phyloP scores from a whole-genome alignment of 1,140 invertebrate genomes.

The Hypothenemus hampei region DNA sequence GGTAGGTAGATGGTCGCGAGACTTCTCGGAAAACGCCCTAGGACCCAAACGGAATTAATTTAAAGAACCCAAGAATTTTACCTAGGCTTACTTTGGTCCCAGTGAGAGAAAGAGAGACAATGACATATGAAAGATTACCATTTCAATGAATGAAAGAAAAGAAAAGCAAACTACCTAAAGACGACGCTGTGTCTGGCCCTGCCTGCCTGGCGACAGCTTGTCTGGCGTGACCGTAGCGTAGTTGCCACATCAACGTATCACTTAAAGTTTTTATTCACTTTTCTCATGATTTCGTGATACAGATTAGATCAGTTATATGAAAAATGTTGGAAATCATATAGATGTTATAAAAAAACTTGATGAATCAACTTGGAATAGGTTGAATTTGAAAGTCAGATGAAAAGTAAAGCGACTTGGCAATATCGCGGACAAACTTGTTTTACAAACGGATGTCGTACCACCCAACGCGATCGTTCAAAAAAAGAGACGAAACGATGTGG shows the following conservation, averaged over 20 bases:
- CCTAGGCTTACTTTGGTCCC: neutral
- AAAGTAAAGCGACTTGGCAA: slow-evolving; percentile 45
- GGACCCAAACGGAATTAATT: neutral
- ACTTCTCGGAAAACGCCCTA: neutral
- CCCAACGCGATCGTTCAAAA: slow-evolving; percentile 32
- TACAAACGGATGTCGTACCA: slow-evolving; percentile 58
- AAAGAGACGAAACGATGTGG: slow-evolving; percentile 25
- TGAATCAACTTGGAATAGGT: slow-evolving; percentile 1
- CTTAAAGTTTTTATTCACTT: slow-evolving; percentile 25
- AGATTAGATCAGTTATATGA: neutral
- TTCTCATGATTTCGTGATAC: slow-evolving; percentile 3
- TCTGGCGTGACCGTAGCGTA: slow-evolving; percentile 69
- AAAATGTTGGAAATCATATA: neutral
- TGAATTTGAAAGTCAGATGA: slow-evolving; percentile 24
- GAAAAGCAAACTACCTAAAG: slow-evolving; percentile 48
- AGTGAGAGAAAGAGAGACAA: slow-evolving; percentile 2
- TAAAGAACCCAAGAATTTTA: slow-evolving; percentile 2
- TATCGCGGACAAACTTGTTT: slow-evolving; percentile 58
- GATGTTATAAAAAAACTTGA: too few relatives aligned
- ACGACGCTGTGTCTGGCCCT: slow-evolving; percentile 66
- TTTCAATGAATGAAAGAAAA: slow-evolving; percentile 38
- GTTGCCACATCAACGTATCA: slow-evolving; percentile 61
- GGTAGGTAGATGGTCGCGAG: neutral
- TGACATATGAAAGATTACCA: slow-evolving; percentile 27
- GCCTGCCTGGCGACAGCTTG: slow-evolving; percentile 79